A percentile compares a stretch with the other conserved stretches of the same genome.
Conservation (phyloP, 2,888 invertebrate species). For the Nomada fucata region DNA sequence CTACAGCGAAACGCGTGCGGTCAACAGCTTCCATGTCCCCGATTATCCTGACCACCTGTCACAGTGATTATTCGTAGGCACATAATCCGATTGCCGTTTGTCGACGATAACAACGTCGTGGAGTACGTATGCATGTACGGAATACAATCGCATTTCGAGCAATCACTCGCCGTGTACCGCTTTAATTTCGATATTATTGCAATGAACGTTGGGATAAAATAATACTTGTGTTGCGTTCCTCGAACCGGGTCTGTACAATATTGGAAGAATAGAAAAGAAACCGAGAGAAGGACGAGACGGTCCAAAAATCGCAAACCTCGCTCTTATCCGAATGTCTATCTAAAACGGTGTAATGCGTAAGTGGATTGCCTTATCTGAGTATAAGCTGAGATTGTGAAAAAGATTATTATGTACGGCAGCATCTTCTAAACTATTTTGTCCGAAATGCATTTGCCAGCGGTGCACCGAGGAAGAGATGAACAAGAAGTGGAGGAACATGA, state of each 20-base stretch:
- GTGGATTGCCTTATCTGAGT: constrained; percentile 27
- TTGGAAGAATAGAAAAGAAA: background rate
- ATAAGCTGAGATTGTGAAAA: constrained; percentile 5
- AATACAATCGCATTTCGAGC: constrained; percentile 31
- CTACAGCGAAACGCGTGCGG: constrained; percentile 45
- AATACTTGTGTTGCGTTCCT: background rate
- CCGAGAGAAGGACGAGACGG: background rate
- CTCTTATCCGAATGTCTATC: constrained; percentile 19
- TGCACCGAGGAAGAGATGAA: background rate
- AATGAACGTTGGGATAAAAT: background rate
- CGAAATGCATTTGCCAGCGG: background rate
- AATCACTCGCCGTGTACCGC: constrained; percentile 45
- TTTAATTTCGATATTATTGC: constrained; percentile 22
- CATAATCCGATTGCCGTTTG: constrained; percentile 73
- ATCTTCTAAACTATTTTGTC: background rate
- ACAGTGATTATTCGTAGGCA: constrained; percentile 69
- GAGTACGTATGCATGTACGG: constrained; percentile 57
- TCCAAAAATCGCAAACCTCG: background rate
- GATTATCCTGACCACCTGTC: constrained; percentile 71
- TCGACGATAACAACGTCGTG: constrained; percentile 67
- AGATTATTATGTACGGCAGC: background rate
- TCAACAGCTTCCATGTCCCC: constrained; percentile 57
- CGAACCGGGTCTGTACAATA: background rate
- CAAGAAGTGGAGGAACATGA: background rate
- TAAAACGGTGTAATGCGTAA: constrained; percentile 17